Base-by-base conservation (phyloP, 1,140 invertebrate genomes). In the Temnothorax longispinosus region DNA sequence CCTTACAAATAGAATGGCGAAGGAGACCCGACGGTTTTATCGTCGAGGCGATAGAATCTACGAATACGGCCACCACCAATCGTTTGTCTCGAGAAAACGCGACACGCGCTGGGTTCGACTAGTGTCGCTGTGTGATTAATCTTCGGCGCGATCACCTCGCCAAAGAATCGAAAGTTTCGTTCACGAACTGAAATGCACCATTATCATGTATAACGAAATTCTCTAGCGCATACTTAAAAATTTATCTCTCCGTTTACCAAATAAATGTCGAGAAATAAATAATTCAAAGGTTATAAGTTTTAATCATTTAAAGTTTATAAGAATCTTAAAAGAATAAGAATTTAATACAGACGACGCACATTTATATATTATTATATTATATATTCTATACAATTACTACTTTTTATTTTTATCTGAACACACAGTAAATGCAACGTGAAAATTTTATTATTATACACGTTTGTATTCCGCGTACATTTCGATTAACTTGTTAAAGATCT, bases 1-100 rank as follows among this genome's bases (percentile, higher is more conserved):
- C 89, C 89, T 90, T 88, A 90, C 81, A 90, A 90, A 90, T 90
- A 88, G 89, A 90, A 90, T 72, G 81, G 81, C 89, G 71, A 75
- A 60, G 58, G 75, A 71, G 72, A 89, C 56, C 62, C 60, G 52
- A 58, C 67, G 89, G 86, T 90, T 90, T 90, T 90, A 90, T 88
- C 89, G 81, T 67, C 60, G 54, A 21, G 52, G 21, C 76, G 89
- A 90, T 90, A 90, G 75, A 67, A 90, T 90, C 89, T 88, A 80
- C 86, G 50, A 88, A 90, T 90, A 86, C 89, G 60, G 32, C 62
- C 69, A 89, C 56, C 67, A 44, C 32, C 85, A 76, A 52, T 90
- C 89, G 89, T 90, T 90, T 90, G 89, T 88, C 89, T 90, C 54
- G 76, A 77, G 82, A 54, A 90, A 90, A 90, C 58, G 80, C 86